Evolutionary conservation across 2,888 invertebrate genomes (phyloP), one percentile per base, ranked within the genome.

Genomic region (Hanleya hanleyi): DNA sequence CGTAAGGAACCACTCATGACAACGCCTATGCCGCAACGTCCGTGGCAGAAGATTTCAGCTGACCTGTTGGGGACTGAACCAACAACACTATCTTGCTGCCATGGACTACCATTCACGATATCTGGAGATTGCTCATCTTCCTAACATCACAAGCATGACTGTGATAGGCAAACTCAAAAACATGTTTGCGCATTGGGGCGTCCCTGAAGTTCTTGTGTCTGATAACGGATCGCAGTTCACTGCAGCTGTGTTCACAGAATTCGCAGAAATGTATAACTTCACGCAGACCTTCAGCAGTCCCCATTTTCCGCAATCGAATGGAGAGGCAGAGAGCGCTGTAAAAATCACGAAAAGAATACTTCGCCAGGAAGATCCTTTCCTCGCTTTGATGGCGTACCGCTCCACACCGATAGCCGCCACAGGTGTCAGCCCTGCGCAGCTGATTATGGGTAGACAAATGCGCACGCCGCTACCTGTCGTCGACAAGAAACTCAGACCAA

Each of bases 21-120:
- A 0, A 77, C 77, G 0, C n/a, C 22, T 12, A 32, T 81, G 22
- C 77, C 79, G 26, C 1, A 64, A 9, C 29, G 64, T 36, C 75
- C 77, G 49, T 81, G 80, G 77, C 70, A 76, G 15, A 78, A 67
- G 51, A 57, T 75, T 0, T 72, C 71, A 0, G 78, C 75, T 0
- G 80, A 81, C 37, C 33, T 80, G 4, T 80, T 41, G 36, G 76
- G 77, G n/a, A 26, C n/a, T 62, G 3, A 65, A 77, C 1, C 51
- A 65, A n/a, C 47, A 41, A 18, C 62, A 69, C 18, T 77, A 67
- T 41, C 57, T 78, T 26, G 67, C 75, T n/a, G 41, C 73, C 1
- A 71, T 73, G 3, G 79, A 80, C 65, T 80, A 80, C 50, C 78
- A 47, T 33, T 74, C 78, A 4, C 37, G 73, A 33, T 78, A 69